Percentiles rank a stretch among this genome's conserved stretches.
Conservation (phyloP, 1,140 invertebrate genomes). For the Maniola jurtina region DNA sequence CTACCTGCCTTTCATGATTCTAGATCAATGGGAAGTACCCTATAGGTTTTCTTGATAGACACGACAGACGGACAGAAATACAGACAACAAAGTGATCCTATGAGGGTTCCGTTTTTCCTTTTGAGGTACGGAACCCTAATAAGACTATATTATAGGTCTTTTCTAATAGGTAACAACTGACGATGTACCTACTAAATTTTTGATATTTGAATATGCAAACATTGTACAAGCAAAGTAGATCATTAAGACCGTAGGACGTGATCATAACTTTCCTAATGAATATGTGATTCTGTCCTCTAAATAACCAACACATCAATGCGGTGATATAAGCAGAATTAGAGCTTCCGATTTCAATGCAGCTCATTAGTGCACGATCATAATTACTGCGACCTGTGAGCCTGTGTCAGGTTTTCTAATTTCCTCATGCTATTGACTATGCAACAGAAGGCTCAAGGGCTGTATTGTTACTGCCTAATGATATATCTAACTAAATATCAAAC, state of each 20-base stretch:
- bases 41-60: no score
- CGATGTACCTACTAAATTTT: no score
- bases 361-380: constrained; percentile 3
- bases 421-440: constrained; percentile 4
- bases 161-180: no score
- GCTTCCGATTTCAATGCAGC: neutral
- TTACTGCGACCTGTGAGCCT: neutral
- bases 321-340: neutral
- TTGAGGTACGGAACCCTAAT: no score
- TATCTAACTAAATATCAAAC: neutral
- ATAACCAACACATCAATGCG: neutral
- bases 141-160: no score
- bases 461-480: neutral
- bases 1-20: no score
- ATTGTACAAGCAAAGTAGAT: neutral
- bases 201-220: no score
- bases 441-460: neutral
- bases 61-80: no score
- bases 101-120: no score
- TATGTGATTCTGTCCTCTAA: neutral
- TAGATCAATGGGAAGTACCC: no score
- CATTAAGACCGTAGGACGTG: neutral
- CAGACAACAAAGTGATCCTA: no score
- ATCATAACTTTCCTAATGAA: neutral
- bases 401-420: neutral